Conservation (phyloP, 1,140 invertebrate genomes). For the Apis florea region DNA sequence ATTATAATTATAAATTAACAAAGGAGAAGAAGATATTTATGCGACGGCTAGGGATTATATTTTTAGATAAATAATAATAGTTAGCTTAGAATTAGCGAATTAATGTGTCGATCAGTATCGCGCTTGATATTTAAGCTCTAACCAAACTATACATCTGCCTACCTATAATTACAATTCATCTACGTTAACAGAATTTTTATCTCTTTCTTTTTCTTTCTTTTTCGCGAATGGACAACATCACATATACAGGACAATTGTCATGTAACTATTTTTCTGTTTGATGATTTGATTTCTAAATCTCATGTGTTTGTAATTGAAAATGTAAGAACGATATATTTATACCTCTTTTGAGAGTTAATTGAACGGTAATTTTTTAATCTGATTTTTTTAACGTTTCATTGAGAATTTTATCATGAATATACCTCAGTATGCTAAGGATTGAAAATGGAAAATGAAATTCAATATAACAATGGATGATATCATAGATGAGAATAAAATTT, state of each 20-base stretch:
- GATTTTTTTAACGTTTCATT: fast-evolving
- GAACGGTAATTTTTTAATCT: neutral
- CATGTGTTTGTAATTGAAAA: slow-evolving; percentile 29
- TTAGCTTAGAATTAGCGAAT: slow-evolving; percentile 67
- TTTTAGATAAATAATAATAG: slow-evolving; percentile 57
- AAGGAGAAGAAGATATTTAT: slow-evolving; percentile 7
- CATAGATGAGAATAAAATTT: no score
- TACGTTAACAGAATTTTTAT: slow-evolving; percentile 60
- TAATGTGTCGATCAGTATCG: slow-evolving; percentile 67
- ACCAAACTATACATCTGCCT: slow-evolving; percentile 67
- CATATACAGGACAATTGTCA: neutral
- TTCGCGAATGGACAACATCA: slow-evolving; percentile 1
- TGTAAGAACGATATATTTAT: slow-evolving; percentile 16
- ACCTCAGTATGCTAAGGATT: no score
- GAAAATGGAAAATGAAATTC: no score
- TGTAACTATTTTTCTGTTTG: neutral
- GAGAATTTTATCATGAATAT: neutral
- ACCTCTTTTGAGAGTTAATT: slow-evolving; percentile 12
- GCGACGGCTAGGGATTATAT: slow-evolving; percentile 30
- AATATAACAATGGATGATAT: no score
- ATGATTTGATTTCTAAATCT: slow-evolving; percentile 3
- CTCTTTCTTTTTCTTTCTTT: slow-evolving; percentile 3
- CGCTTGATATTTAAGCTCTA: slow-evolving; percentile 61
- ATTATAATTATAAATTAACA: slow-evolving; percentile 7
- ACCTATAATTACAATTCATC: slow-evolving; percentile 59